phyloP scores from a whole-genome alignment of 2,113 vertebrate genomes.

The Pogona vitticeps region DNA sequence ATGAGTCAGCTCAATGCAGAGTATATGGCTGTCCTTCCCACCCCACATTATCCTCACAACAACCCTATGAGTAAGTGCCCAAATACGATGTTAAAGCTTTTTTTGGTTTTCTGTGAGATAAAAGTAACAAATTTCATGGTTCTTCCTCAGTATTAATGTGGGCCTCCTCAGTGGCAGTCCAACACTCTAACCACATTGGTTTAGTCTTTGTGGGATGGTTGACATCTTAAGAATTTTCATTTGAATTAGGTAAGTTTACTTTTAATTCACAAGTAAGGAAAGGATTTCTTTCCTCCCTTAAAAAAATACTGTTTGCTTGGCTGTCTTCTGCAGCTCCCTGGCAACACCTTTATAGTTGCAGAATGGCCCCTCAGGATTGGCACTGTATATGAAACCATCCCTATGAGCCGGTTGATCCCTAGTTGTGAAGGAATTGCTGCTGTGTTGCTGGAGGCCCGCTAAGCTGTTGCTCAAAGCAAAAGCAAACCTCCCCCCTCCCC shows the following conservation, averaged over 20 bases:
- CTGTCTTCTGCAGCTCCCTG: background rate
- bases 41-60: no score
- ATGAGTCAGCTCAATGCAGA: no score
- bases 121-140: no score
- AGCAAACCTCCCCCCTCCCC: background rate
- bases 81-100: no score
- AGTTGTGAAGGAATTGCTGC: background rate
- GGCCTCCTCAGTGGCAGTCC: no score
- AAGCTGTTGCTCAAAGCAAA: background rate
- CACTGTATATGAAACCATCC: background rate
- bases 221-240: background rate
- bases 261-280: no score
- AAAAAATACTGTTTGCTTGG: background rate
- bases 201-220: no score
- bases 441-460: background rate
- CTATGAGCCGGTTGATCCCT: background rate
- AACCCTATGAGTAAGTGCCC: no score
- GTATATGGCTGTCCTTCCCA: no score
- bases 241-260: background rate
- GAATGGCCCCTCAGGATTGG: background rate
- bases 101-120: no score
- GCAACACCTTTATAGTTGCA: background rate
- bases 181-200: no score
- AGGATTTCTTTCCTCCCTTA: background rate
- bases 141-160: no score